Percentiles rank a stretch among this genome's conserved stretches.
Conservation (phyloP, 2,888 invertebrate genomes). For the Apamea anceps region DNA sequence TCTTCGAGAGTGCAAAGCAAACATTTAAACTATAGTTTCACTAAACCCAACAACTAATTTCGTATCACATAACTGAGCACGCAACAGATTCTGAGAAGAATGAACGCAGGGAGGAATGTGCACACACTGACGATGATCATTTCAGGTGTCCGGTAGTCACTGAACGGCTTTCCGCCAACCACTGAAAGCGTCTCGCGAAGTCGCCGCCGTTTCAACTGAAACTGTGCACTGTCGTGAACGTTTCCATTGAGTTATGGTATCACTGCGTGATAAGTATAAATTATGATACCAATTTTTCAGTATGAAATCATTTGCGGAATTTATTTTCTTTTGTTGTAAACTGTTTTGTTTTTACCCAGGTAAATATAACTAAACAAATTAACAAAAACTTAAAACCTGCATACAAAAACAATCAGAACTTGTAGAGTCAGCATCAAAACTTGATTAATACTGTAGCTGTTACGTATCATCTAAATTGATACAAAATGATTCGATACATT, state of each 20-base stretch:
- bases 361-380: neutral
- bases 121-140: conserved; percentile 68
- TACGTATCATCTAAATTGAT: neutral
- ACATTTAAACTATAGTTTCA: conserved; percentile 84
- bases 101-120: conserved; percentile 64
- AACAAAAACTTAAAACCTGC: neutral
- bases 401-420: neutral
- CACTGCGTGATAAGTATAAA: conserved; percentile 23
- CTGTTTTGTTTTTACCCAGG: neutral
- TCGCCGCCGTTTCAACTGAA: conserved; percentile 72
- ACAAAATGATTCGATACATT: neutral
- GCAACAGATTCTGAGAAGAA: conserved; percentile 71
- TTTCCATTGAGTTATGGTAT: conserved; percentile 73
- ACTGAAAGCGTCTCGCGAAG: conserved; percentile 80
- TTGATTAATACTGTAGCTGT: neutral
- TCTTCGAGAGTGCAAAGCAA: conserved; percentile 83
- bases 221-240: conserved; percentile 75
- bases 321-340: conserved; percentile 23
- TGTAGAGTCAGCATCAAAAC: neutral
- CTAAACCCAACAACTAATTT: conserved; percentile 77
- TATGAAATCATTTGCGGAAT: conserved; percentile 18
- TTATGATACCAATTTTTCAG: conserved; percentile 23
- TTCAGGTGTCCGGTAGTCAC: conserved; percentile 64
- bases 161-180: conserved; percentile 73
- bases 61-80: conserved; percentile 73